Percentiles rank a stretch among this genome's conserved stretches.
phyloP scores from a whole-genome alignment of 2,888 invertebrate species.

The Griposia aprilina region DNA sequence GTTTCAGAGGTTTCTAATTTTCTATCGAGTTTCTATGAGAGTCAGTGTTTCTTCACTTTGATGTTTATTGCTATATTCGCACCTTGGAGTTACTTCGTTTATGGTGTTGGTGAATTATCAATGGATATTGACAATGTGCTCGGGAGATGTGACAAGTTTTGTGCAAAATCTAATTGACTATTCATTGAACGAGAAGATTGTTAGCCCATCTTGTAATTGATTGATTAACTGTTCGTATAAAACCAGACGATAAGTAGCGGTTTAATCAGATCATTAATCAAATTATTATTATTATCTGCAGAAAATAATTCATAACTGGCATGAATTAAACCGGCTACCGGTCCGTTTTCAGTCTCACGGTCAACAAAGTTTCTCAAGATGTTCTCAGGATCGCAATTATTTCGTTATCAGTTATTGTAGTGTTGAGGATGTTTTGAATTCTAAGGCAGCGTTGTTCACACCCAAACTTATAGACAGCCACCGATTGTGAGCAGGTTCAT shows the following conservation, averaged over 20 bases:
- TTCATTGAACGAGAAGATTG: conserved; percentile 11
- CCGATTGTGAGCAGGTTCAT: background rate
- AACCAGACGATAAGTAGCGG: conserved; percentile 36
- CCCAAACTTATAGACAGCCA: background rate
- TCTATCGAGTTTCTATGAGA: conserved; percentile 1
- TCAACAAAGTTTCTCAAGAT: conserved; percentile 36
- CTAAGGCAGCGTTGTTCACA: background rate
- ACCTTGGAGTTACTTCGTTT: background rate
- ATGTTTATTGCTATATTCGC: background rate
- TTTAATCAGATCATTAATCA: conserved; percentile 21
- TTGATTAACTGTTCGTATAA: conserved; percentile 15
- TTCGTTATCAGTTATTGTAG: conserved; percentile 9
- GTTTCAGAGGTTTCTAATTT: background rate
- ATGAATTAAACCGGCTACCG: conserved; percentile 28
- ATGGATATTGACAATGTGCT: background rate
- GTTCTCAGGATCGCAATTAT: conserved; percentile 22
- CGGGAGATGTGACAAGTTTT: background rate
- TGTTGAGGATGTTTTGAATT: background rate
- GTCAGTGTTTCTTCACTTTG: conserved; percentile 4
- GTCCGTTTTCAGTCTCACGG: conserved; percentile 36
- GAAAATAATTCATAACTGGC: conserved; percentile 12
- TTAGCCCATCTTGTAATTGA: background rate
- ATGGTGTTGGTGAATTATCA: background rate
- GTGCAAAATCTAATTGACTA: conserved; percentile 8
- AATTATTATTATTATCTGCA: background rate